A percentile compares a stretch with the other conserved stretches of the same genome.
Evolutionary conservation across 2,797 vertebrate genomes (phyloP).

Genomic region (Periparus ater): DNA sequence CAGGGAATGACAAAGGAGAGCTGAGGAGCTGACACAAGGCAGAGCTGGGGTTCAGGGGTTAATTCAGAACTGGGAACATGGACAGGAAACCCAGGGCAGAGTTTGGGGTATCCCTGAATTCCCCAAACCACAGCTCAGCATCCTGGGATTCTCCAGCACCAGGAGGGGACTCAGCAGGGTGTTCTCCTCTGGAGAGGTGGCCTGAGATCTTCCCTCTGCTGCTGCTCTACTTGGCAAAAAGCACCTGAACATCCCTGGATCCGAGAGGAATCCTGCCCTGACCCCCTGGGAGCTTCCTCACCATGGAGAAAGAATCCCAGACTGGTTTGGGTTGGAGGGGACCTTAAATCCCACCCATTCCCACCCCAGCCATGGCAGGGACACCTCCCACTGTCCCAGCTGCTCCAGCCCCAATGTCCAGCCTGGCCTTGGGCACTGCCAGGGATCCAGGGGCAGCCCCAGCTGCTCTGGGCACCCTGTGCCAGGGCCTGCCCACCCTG

Average conservation of each 20-base stretch:
- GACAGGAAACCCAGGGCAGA: background rate
- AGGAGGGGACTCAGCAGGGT: background rate
- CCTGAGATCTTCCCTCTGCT: background rate
- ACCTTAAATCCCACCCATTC: background rate
- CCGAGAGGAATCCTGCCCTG: background rate
- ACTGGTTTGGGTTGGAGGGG: background rate
- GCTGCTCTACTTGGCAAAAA: background rate
- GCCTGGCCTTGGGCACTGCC: background rate
- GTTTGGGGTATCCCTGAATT: too few species aligned
- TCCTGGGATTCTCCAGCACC: accelerated
- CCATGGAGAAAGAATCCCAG: background rate
- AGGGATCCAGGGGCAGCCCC: background rate
- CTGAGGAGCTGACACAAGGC: background rate
- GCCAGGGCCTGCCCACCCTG: background rate
- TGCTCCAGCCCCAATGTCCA: background rate
- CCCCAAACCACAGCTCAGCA: background rate
- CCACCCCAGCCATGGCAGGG: background rate
- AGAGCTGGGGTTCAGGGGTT: background rate
- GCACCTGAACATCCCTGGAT: background rate
- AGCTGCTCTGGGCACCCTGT: background rate
- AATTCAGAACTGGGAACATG: background rate
- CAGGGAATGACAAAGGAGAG: background rate
- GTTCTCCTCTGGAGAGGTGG: too few species aligned
- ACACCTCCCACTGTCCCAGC: background rate
- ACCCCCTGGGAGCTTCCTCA: background rate